Evolutionary conservation across 2,888 invertebrate genomes (phyloP).

Genomic region (Stenodema calcarata): DNA sequence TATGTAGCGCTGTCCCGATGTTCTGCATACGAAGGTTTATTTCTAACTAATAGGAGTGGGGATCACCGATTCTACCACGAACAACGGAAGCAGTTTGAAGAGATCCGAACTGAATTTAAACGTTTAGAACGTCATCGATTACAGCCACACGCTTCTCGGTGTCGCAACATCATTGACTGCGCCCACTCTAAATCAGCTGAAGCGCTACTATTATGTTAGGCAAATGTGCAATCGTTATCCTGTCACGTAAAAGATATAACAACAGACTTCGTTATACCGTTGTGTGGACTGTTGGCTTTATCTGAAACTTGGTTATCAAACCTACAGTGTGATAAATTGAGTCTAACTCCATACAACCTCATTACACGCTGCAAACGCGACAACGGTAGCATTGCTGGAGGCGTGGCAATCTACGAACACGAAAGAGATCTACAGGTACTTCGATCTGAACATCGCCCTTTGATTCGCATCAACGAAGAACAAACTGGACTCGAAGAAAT

Average conservation of each 20-base stretch:
- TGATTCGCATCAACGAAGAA: slow-evolving; percentile 37
- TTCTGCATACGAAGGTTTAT: slow-evolving; percentile 16
- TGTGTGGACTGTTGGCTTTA: slow-evolving; percentile 21
- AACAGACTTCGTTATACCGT: too few species aligned
- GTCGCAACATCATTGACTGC: slow-evolving; percentile 26
- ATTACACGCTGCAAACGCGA: not conserved
- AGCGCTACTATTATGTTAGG: slow-evolving; percentile 27
- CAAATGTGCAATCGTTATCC: slow-evolving; percentile 10
- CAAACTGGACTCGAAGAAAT: too few species aligned
- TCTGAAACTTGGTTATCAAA: slow-evolving; percentile 36
- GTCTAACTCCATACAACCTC: slow-evolving; percentile 18
- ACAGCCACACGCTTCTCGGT: slow-evolving; percentile 33
- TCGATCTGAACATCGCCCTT: slow-evolving; percentile 33
- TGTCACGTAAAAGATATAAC: slow-evolving; percentile 21
- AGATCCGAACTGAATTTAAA: slow-evolving; percentile 43
- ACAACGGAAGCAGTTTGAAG: not conserved
- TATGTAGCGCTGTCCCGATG: too few species aligned
- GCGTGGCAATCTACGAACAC: too few species aligned
- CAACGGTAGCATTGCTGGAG: too few species aligned
- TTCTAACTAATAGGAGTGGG: too few species aligned
- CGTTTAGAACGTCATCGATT: slow-evolving; percentile 38
- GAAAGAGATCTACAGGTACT: slow-evolving; percentile 29
- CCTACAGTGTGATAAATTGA: slow-evolving; percentile 25
- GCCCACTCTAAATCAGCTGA: slow-evolving; percentile 11
- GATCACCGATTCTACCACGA: slow-evolving; percentile 47